These are phyloP conservation scores for Sander lucioperca DNA, from an alignment of 2,113 vertebrate species.

Conservation along the genomic window DNA sequence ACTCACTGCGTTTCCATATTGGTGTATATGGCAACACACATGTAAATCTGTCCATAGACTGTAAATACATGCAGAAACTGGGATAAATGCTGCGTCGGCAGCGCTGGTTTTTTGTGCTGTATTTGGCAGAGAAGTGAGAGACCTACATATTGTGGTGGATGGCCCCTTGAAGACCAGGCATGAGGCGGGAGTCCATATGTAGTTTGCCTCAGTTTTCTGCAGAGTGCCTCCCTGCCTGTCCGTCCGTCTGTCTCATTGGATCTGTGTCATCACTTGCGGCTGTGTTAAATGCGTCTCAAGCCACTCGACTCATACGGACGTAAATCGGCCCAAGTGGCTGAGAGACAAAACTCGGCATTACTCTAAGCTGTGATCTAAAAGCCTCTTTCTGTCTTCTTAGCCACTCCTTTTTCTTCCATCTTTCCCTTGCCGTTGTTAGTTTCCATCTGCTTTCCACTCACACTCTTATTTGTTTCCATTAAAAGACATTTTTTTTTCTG, in stretches of 20 bases:
- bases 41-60: conserved; percentile 59
- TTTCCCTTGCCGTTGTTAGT: conserved; percentile 26
- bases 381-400: conserved; percentile 60
- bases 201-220: conserved; percentile 52
- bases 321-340: conserved; percentile 86
- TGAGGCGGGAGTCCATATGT: conserved; percentile 32
- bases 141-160: conserved; percentile 65
- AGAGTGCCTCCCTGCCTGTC: conserved; percentile 59
- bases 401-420: conserved; percentile 57
- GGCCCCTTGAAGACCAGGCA: conserved; percentile 47
- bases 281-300: conserved; percentile 91
- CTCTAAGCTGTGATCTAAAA: conserved; percentile 81
- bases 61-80: conserved; percentile 79
- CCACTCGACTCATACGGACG: conserved; percentile 81
- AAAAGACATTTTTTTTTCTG: conserved; percentile 5
- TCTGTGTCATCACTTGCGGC: conserved; percentile 93
- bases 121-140: conserved; percentile 59
- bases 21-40: conserved; percentile 6
- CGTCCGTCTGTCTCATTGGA: conserved; percentile 85
- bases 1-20: background rate
- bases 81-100: conserved; percentile 82
- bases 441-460: conserved; percentile 48
- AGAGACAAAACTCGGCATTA: conserved; percentile 80
- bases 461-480: conserved; percentile 52
- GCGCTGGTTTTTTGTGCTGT: conserved; percentile 79